Base-by-base conservation (phyloP, 2,888 invertebrate genomes). In the Clanis bilineata region DNA sequence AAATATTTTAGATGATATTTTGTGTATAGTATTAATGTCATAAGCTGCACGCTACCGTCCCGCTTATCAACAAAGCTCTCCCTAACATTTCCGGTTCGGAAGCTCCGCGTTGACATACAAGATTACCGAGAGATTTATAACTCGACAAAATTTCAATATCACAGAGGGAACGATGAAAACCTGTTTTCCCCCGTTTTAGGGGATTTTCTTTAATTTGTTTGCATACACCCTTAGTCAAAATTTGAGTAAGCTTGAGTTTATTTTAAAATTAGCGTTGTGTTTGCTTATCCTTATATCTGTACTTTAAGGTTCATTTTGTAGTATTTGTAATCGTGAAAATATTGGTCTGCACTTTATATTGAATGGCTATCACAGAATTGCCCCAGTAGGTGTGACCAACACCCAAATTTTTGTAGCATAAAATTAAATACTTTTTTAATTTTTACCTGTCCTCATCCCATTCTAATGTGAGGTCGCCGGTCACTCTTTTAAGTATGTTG, bases 61-160 rank as follows among this genome's bases (percentile, higher is more conserved):
- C 60, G 63, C 70, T 69, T 54, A 21, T 55, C 32, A 73, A 36
- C n/a, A 55, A 41, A 36, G 9, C 9, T 39, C 38, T 23, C 45
- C 66, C 59, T 51, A 44, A 59, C 3, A 28, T 68, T 67, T 67
- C 66, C 70, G 59, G 62, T 68, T 65, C 69, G 59, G 64, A 69
- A 71, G 59, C 62, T 64, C 60, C 61, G 58, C 72, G 79, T 81
- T 82, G 83, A 81, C 81, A 82, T 75, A 75, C 68, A 66, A 71
- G 73, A 77, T 81, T 71, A 77, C 66, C 64, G 65, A 71, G 65
- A 71, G 70, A 76, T 77, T 76, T 74, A 70, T 72, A 69, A 73
- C 65, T 62, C 63, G 62, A 62, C 66, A 51, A 69, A 76, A 72
- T 75, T 78, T 72, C 67, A 81, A 80, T 80, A 78, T 74, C 64